Evolutionary conservation across 30 jellyfish, hydroid and myxozoan species (phyloP).

Genomic region (Cassiopea andromeda): DNA sequence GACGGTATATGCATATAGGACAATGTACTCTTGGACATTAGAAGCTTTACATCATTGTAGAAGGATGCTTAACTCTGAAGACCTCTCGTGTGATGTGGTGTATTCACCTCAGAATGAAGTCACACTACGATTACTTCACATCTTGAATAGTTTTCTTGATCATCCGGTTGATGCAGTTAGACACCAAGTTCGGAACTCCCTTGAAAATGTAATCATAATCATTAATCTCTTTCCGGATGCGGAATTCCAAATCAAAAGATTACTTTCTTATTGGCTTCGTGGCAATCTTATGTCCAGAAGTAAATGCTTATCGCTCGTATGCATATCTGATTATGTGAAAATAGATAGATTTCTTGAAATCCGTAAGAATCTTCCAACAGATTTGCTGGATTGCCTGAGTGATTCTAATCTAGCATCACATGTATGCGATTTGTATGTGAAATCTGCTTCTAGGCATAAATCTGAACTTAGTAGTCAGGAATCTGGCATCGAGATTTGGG

Average conservation of each 20-base stretch:
- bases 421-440: slow-evolving; percentile 78
- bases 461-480: slow-evolving; percentile 22
- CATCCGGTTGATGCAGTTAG: slow-evolving; percentile 93
- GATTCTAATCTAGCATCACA: slow-evolving; percentile 78
- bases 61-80: neutral
- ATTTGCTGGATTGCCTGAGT: slow-evolving; percentile 63
- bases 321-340: slow-evolving; percentile 33
- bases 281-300: slow-evolving; percentile 71
- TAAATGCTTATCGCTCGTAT: slow-evolving; percentile 55
- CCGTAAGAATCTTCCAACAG: slow-evolving; percentile 51
- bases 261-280: slow-evolving; percentile 28
- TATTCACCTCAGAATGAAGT: slow-evolving; percentile 35
- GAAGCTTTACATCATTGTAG: slow-evolving; percentile 61
- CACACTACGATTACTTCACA: slow-evolving; percentile 27
- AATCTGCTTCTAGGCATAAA: slow-evolving; percentile 57
- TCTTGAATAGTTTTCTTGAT: slow-evolving; percentile 65
- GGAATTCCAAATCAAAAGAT: slow-evolving; percentile 8
- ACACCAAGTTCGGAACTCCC: slow-evolving; percentile 70
- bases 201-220: slow-evolving; percentile 61
- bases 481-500: slow-evolving; percentile 46
- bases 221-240: slow-evolving; percentile 77
- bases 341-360: slow-evolving; percentile 36
- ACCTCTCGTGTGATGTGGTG: neutral
- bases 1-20: slow-evolving; percentile 68
- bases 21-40: slow-evolving; percentile 64